Evolutionary conservation across 30 jellyfish, hydroid and myxozoan species (phyloP).

Genomic region (Haliclystus octoradiatus): DNA sequence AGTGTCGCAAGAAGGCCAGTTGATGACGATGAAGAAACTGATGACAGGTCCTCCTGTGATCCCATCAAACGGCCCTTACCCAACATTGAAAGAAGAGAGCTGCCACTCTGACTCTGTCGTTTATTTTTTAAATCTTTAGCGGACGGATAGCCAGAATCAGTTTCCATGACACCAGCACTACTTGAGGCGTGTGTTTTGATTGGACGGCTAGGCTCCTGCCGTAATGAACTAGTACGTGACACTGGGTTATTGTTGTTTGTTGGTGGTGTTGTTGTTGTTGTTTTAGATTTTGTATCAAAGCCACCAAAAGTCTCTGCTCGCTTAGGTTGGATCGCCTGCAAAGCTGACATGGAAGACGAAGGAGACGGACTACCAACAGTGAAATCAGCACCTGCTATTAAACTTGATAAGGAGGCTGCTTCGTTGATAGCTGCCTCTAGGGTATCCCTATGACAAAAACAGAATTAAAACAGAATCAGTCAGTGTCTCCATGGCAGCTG

Average conservation of each 20-base stretch:
- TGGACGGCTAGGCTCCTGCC: no score
- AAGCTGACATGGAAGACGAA: background rate
- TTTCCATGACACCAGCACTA: no score
- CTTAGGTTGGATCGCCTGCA: background rate
- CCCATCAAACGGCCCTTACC: constrained; percentile 51
- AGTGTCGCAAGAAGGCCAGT: constrained; percentile 16
- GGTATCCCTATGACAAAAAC: no score
- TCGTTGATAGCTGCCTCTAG: no score
- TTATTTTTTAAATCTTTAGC: constrained; percentile 32
- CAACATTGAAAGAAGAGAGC: constrained; percentile 55
- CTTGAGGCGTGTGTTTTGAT: no score
- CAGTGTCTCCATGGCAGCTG: no score
- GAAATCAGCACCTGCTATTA: background rate
- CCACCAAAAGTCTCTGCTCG: constrained; percentile 81
- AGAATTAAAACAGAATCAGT: no score
- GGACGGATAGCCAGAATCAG: constrained; percentile 11
- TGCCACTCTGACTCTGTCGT: constrained; percentile 37
- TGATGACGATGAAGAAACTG: constrained; percentile 59
- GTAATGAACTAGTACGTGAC: no score
- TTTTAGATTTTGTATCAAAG: constrained; percentile 30
- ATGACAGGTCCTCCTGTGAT: constrained; percentile 68
- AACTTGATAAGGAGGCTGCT: no score
- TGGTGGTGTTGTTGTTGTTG: constrained; percentile 28
- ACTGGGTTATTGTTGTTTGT: constrained; percentile 42
- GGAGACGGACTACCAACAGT: background rate